Base-by-base conservation (phyloP, 1,140 invertebrate species). In the Lepidurus packardi region DNA sequence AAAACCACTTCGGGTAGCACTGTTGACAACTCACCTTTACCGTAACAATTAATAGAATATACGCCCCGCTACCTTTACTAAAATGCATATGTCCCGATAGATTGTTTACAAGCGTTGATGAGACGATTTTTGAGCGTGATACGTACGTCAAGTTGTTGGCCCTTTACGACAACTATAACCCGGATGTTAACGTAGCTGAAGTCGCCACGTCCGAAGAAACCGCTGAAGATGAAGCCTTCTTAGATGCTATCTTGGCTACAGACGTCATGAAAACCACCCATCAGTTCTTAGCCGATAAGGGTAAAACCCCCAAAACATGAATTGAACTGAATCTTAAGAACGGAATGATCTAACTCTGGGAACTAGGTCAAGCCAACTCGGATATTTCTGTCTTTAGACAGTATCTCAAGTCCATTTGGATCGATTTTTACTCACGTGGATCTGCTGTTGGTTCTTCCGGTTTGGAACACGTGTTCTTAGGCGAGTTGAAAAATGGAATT, bases 381-480 rank as follows among this genome's bases (percentile, higher is more conserved):
- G 76, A 80, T 44, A 7, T 85, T 5, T 85, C 86, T 65, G 86
- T 85, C 7, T 92, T 94, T 82, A 90, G 90, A 79, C 90, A 93
- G 82, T 87, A 90, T 3, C 84, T 96, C 16, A 89, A 92, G 81
- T 88, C 89, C 80, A 86, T 95, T 34, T 85, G 83, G 83, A 84
- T 85, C 78, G 81, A 89, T 6, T 86, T 94, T 79, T 96, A 94
- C 83, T 91, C 92, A 1, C 86, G 94, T 78, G 91, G 92, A 0
- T 88, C 89, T 81, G 90, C 91, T 21, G 91, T 89, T 83, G 90
- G 92, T 24, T 94, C 92, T 81, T 92, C 90, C 41, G 93, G 92
- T 1, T 95, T 96, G 82, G 94, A 96, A 84, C 94, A 96, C 82
- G 89, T 94, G 34, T 96, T 95, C 83, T 86, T 96, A 1, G 91